These are phyloP conservation scores for Pediacus dermestoides DNA, from an alignment of 2,888 invertebrate genomes.

Conservation along the genomic window DNA sequence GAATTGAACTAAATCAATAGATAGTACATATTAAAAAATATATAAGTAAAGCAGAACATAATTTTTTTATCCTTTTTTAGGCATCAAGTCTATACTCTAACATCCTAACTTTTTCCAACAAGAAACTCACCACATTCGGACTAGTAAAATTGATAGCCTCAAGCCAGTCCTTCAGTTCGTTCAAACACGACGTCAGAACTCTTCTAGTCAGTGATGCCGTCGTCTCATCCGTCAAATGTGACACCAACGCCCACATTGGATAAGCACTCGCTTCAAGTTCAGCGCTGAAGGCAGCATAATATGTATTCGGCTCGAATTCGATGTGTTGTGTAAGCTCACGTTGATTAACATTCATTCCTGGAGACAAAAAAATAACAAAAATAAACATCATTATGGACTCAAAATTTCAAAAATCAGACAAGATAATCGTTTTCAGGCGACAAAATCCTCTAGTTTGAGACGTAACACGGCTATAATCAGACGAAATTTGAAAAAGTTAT, in stretches of 20 bases:
- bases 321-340: slow-evolving; percentile 88
- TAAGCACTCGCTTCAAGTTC: slow-evolving; percentile 96
- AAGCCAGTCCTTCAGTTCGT: slow-evolving; percentile 83
- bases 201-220: slow-evolving; percentile 73
- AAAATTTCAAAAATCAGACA: slow-evolving; percentile 11
- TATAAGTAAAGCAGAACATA: slow-evolving; percentile 1
- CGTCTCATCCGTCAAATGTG: slow-evolving; percentile 73
- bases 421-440: no score
- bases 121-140: slow-evolving; percentile 60
- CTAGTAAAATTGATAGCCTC: slow-evolving; percentile 74
- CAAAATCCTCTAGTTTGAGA: no score
- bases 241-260: slow-evolving; percentile 96
- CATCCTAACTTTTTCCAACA: slow-evolving; percentile 2
- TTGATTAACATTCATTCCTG: slow-evolving; percentile 95
- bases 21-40: slow-evolving; percentile 6
- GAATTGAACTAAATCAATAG: neutral
- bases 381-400: neutral
- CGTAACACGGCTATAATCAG: no score
- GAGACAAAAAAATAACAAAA: slow-evolving; percentile 2
- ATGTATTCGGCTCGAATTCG: slow-evolving; percentile 95
- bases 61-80: neutral
- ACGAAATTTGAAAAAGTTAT: slow-evolving; percentile 1
- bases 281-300: slow-evolving; percentile 96
- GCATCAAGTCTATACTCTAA: slow-evolving; percentile 1
- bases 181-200: slow-evolving; percentile 72